phyloP scores from a whole-genome alignment of 2,888 invertebrate species.

The Agrenia bidenticulata region DNA sequence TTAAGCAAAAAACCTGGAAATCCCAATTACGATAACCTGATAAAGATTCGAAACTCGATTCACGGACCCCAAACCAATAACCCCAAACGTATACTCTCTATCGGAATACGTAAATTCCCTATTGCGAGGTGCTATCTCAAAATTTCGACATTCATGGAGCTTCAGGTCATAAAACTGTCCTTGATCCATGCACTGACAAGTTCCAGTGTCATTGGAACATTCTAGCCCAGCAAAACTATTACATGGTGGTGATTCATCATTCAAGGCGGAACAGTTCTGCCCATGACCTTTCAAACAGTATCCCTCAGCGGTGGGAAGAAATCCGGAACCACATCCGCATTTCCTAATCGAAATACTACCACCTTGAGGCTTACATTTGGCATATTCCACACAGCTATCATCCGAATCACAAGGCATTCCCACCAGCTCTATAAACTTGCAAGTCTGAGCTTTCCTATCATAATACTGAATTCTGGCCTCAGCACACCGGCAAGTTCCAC shows the following conservation, averaged over 20 bases:
- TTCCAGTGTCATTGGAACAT: conserved; percentile 20
- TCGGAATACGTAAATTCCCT: not conserved
- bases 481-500: conserved; percentile 25
- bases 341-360: not conserved
- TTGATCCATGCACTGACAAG: conserved; percentile 31
- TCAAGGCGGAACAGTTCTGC: conserved; percentile 16
- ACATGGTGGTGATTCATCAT: conserved; percentile 14
- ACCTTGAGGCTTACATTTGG: conserved; percentile 23
- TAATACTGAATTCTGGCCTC: conserved; percentile 21
- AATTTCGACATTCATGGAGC: conserved; percentile 13
- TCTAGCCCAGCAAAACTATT: conserved; percentile 30
- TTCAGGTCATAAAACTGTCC: conserved; percentile 27
- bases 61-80: too few relatives aligned
- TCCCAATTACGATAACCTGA: too few relatives aligned
- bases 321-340: conserved; percentile 24
- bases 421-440: conserved; percentile 5
- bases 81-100: not conserved
- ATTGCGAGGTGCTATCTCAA: conserved; percentile 3
- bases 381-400: conserved; percentile 19
- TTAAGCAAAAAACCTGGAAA: too few relatives aligned
- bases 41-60: not conserved
- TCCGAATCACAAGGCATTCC: conserved; percentile 17
- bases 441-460: conserved; percentile 21
- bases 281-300: conserved; percentile 30
- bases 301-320: conserved; percentile 8